Base-by-base conservation (phyloP, 1,140 invertebrate genomes). In the Akabosia matsudoensis region DNA sequence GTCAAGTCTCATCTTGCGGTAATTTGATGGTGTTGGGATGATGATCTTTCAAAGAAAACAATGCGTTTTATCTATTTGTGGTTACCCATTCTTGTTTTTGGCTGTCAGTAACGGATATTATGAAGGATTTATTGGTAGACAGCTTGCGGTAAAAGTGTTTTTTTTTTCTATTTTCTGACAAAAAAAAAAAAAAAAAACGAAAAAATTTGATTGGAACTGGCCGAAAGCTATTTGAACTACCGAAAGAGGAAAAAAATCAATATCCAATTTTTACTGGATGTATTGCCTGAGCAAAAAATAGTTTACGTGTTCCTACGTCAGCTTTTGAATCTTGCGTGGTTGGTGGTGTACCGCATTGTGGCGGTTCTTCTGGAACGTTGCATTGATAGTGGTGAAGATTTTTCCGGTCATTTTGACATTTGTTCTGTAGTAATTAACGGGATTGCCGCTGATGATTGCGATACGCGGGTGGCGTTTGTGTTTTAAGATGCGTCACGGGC, bases 51-150 rank as follows among this genome's bases (percentile, higher is more conserved):
- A 67, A 31, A 67, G 24, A 61, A 67, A 67, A 30, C 54, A 67
- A 1, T 67, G n/a, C 31, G 28, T n/a, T 67, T 67, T 67, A 1
- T 30, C 22, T 28, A 30, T 22, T 67, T 67, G 61, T 31, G 61
- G 61, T 67, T 67, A 67, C 61, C n/a, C 30, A 67, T 67, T 31
- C 30, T 67, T 31, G 61, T 31, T 67, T 67, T 45, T 67, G 22
- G 61, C 61, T 67, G 61, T 67, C 61, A 67, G 61, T 67, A 67
- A 67, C 61, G 61, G 61, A 67, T 67, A 67, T 67, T 67, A 67
- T 67, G 54, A 67, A 31, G 61, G 61, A 67, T 67, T 67, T 67
- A 67, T 67, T 67, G 61, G 28, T 31, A 10, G 61, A 30, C 24
- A 67, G 61, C 61, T 67, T 67, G 61, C 61, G 61, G 61, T 67